These are phyloP conservation scores for Patella vulgata DNA, from an alignment of 1,140 invertebrate genomes.

Conservation along the genomic window DNA sequence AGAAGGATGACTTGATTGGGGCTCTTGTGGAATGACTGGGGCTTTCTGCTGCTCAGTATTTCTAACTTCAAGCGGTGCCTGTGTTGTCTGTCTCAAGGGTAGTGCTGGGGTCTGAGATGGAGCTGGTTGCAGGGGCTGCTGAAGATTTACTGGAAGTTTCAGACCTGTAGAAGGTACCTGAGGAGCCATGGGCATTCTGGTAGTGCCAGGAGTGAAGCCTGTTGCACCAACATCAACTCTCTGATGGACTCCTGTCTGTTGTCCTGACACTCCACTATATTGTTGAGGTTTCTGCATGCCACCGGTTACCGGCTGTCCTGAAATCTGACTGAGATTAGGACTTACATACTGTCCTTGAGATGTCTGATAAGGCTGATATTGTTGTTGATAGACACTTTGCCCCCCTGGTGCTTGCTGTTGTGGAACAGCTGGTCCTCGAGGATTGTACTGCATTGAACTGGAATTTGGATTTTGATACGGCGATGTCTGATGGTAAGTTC, in stretches of 20 bases:
- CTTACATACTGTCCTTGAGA: background rate
- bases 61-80: background rate
- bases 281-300: too few relatives aligned
- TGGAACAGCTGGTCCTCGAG: too few relatives aligned
- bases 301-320: too few relatives aligned
- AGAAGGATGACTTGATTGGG: conserved; percentile 10
- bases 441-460: too few relatives aligned
- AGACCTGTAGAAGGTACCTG: too few relatives aligned
- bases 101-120: background rate
- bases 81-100: conserved; percentile 5
- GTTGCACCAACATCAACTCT: too few relatives aligned
- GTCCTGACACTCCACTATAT: too few relatives aligned
- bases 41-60: background rate
- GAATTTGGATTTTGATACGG: conserved; percentile 5
- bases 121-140: conserved; percentile 5
- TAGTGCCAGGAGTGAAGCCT: too few relatives aligned
- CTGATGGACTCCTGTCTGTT: too few relatives aligned
- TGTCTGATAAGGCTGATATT: conserved; percentile 7
- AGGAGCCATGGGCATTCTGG: too few relatives aligned
- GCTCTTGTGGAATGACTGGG: background rate
- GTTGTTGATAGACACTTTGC: conserved; percentile 9
- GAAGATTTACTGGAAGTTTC: background rate
- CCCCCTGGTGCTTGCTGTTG: conserved; percentile 13
- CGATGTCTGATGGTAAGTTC: conserved; percentile 1
- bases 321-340: background rate